A percentile compares a stretch with the other conserved stretches of the same genome.
Conservation (phyloP, 2,797 vertebrate genomes). For the Cossypha heuglini region DNA sequence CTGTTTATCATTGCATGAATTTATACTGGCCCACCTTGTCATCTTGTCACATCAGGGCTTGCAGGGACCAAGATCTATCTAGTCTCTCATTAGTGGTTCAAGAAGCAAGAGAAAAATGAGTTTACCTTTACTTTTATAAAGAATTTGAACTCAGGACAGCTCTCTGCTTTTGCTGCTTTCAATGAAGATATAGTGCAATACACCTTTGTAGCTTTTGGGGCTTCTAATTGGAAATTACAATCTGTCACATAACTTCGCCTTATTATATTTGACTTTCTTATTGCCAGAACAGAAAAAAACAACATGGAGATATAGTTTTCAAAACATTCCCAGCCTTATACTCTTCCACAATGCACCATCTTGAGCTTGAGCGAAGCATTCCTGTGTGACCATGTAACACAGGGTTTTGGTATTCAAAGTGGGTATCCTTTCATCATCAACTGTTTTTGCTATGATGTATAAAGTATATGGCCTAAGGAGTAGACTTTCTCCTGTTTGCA, state of each 20-base stretch:
- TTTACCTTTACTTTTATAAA: neutral
- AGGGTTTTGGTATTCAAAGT: neutral
- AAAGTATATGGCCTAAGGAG: neutral
- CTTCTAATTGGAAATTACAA: neutral
- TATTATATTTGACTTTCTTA: neutral
- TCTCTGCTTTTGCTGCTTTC: neutral
- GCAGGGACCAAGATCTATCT: neutral
- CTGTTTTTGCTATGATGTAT: neutral
- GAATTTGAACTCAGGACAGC: neutral
- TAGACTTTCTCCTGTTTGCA: neutral
- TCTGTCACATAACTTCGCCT: neutral
- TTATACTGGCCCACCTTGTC: neutral
- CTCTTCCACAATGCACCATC: neutral
- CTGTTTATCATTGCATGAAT: rapidly evolving
- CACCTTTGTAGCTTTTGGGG: neutral
- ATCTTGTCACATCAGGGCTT: neutral
- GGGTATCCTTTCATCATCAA: neutral
- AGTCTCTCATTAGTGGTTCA: neutral
- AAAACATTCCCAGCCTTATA: neutral
- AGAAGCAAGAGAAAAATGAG: neutral
- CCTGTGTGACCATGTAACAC: neutral
- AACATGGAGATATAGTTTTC: neutral
- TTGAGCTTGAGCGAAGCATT: neutral
- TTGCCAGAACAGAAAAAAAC: neutral
- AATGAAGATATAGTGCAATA: neutral